Conservation (phyloP, 2,797 vertebrate species). For the Dermochelys coriacea region DNA sequence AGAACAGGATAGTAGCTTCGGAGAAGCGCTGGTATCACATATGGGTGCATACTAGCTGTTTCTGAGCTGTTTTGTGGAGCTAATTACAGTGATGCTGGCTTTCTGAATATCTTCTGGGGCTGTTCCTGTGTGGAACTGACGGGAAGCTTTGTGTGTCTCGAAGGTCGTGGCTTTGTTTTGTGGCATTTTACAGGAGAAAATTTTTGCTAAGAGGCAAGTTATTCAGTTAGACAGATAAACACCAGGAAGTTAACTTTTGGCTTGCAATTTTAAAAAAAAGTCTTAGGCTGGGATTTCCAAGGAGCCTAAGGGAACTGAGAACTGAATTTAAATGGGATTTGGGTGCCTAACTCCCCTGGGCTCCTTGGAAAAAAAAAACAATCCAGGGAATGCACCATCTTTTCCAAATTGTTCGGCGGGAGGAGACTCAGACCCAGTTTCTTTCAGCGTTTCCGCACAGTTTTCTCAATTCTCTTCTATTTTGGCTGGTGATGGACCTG, state of each 20-base stretch:
- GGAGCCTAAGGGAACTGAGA: background rate
- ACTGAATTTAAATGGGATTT: background rate
- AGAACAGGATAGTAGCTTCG: background rate
- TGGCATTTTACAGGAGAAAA: background rate
- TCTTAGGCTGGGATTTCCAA: background rate
- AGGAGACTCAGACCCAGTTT: background rate
- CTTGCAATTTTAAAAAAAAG: background rate
- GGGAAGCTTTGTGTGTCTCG: no score
- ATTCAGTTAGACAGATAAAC: background rate
- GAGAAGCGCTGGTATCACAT: background rate
- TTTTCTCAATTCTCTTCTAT: no score
- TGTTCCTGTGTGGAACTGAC: background rate
- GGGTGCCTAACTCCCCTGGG: background rate
- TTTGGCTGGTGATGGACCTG: no score
- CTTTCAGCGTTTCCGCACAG: no score
- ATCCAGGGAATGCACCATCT: background rate
- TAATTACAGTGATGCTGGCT: background rate
- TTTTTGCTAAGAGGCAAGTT: background rate
- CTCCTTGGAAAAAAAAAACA: background rate
- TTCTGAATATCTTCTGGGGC: background rate
- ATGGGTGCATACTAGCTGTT: background rate
- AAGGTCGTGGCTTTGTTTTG: background rate
- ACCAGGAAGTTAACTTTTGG: background rate
- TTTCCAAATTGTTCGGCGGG: constrained; percentile 9
- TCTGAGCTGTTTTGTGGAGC: background rate